Conservation (phyloP, 2,888 invertebrate species). For the Thera obeliscata region DNA sequence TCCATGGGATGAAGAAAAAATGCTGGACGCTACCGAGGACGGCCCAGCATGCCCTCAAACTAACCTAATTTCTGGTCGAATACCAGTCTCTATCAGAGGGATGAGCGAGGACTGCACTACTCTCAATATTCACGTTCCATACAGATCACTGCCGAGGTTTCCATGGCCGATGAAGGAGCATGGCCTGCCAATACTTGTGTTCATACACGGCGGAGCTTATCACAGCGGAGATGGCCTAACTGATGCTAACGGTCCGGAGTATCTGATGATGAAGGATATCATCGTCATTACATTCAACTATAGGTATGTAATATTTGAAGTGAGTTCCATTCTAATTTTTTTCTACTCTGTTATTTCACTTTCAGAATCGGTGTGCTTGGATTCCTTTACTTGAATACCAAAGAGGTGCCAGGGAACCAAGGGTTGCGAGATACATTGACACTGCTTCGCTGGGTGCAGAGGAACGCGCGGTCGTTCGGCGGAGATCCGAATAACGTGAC, state of each 20-base stretch:
- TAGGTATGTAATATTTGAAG: conserved; percentile 24
- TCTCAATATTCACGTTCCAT: conserved; percentile 45
- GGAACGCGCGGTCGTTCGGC: conserved; percentile 61
- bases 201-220: conserved; percentile 37
- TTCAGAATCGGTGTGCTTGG: conserved; percentile 44
- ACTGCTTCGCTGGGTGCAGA: conserved; percentile 64
- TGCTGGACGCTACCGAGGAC: conserved; percentile 77
- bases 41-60: conserved; percentile 83
- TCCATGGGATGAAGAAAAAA: conserved; percentile 64
- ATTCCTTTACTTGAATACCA: conserved; percentile 46
- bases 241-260: conserved; percentile 44
- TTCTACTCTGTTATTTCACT: conserved; percentile 34
- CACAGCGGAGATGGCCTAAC: conserved; percentile 33
- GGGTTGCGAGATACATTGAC: conserved; percentile 64
- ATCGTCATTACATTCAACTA: conserved; percentile 70
- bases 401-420: conserved; percentile 65
- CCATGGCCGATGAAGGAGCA: neutral
- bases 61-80: conserved; percentile 51
- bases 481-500: conserved; percentile 65
- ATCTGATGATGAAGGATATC: conserved; percentile 44
- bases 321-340: neutral
- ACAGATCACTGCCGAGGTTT: conserved; percentile 1
- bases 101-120: conserved; percentile 55
- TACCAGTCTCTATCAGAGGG: conserved; percentile 38
- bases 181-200: conserved; percentile 35